Conservation (phyloP, 2,888 invertebrate genomes). For the Lasioglossum calceatum region DNA sequence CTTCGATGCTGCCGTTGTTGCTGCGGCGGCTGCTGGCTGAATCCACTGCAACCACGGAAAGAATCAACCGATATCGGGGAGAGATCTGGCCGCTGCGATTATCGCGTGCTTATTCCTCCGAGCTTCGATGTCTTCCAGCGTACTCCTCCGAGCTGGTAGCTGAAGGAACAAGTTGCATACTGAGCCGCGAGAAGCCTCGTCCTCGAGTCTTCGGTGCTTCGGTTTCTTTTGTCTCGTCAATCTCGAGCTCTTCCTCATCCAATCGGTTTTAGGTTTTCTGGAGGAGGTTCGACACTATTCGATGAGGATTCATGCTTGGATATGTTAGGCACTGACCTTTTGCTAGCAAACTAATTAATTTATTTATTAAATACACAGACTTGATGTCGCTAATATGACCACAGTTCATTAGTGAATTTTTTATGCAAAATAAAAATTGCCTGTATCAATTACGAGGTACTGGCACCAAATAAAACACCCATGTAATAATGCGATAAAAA, state of each 20-base stretch:
- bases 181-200: not conserved
- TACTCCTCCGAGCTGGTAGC: not conserved
- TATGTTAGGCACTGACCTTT: too few relatives aligned
- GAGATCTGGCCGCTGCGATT: constrained; percentile 58
- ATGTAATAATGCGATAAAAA: too few relatives aligned
- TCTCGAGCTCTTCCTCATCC: not conserved
- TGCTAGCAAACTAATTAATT: too few relatives aligned
- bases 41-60: constrained; percentile 56
- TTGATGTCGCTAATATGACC: too few relatives aligned
- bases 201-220: not conserved
- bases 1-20: not conserved
- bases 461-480: too few relatives aligned
- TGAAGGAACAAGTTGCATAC: not conserved
- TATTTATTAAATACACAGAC: too few relatives aligned
- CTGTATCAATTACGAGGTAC: too few relatives aligned
- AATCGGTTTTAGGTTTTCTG: not conserved
- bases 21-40: constrained; percentile 10
- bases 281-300: too few relatives aligned
- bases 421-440: too few relatives aligned
- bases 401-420: too few relatives aligned
- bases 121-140: not conserved
- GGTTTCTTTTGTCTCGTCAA: not conserved
- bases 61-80: constrained; percentile 57
- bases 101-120: constrained; percentile 52
- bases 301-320: too few relatives aligned